Percentiles rank a stretch among this genome's conserved stretches.
These are phyloP conservation scores for Hemibagrus guttatus DNA, from an alignment of 2,797 vertebrate genomes.

Conservation along the genomic window DNA sequence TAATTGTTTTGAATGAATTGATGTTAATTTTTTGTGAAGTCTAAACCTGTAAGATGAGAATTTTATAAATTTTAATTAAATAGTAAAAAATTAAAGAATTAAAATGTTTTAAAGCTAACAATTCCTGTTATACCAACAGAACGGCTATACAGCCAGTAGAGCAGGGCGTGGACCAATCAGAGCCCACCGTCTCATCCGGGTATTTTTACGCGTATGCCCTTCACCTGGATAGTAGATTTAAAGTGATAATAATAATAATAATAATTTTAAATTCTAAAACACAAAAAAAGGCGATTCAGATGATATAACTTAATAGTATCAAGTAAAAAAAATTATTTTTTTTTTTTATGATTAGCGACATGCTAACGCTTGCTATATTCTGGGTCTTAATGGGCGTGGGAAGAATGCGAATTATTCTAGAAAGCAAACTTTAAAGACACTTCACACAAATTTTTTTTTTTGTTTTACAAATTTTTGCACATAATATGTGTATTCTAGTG, in stretches of 20 bases:
- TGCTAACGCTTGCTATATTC: conserved; percentile 3
- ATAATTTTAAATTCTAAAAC: not conserved
- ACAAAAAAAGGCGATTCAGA: not conserved
- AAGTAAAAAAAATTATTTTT: not conserved
- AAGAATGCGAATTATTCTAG: not conserved
- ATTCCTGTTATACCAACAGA: no score
- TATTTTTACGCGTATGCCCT: no score
- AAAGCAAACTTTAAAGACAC: not conserved
- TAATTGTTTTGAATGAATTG: not conserved
- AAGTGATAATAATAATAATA: no score
- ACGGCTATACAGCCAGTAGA: no score
- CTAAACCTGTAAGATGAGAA: not conserved
- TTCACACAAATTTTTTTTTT: no score
- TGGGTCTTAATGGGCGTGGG: no score
- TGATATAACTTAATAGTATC: not conserved
- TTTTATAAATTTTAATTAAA: not conserved
- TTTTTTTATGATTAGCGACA: not conserved
- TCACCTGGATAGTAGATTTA: not conserved
- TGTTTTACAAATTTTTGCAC: not conserved
- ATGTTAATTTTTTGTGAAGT: not conserved
- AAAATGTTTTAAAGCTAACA: not conserved
- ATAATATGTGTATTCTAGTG: no score
- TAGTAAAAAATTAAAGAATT: not conserved
- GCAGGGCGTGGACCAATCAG: not conserved
- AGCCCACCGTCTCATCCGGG: not conserved